These are phyloP conservation scores for Drosophila arawakana DNA, from an alignment of 1,140 invertebrate genomes.

Conservation along the genomic window DNA sequence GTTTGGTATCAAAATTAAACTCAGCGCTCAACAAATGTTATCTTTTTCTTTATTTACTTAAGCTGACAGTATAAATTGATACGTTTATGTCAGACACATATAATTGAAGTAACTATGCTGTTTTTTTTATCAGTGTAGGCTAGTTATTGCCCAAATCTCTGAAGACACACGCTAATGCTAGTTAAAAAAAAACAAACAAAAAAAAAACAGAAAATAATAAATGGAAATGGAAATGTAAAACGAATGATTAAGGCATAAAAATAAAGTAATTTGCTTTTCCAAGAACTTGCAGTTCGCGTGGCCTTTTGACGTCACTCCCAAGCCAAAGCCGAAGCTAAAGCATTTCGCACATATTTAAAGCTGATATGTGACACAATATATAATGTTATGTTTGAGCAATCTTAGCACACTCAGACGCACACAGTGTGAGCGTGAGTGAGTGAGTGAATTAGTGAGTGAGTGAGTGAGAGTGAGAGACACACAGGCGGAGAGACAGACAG, in stretches of 20 bases:
- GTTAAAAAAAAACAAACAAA: no score
- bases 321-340: conserved; percentile 1
- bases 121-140: no score
- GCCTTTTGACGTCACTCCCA: conserved; percentile 62
- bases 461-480: conserved; percentile 5
- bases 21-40: no score
- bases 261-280: conserved; percentile 3
- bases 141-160: conserved; percentile 1
- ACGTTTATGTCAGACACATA: no score
- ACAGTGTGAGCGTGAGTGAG: background rate
- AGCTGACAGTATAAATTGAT: no score
- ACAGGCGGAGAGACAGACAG: conserved; percentile 5
- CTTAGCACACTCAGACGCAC: conserved; percentile 3
- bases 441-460: background rate
- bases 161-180: no score
- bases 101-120: no score
- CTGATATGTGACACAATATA: conserved; percentile 8
- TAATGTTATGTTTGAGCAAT: conserved; percentile 28
- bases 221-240: no score
- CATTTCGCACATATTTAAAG: conserved; percentile 46
- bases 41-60: no score
- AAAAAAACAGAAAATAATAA: no score
- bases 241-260: no score
- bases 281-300: conserved; percentile 28
- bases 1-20: no score